A percentile compares a stretch with the other conserved stretches of the same genome.
Evolutionary conservation across 2,888 invertebrate species (phyloP).

Genomic region (Pyrgus malvae): DNA sequence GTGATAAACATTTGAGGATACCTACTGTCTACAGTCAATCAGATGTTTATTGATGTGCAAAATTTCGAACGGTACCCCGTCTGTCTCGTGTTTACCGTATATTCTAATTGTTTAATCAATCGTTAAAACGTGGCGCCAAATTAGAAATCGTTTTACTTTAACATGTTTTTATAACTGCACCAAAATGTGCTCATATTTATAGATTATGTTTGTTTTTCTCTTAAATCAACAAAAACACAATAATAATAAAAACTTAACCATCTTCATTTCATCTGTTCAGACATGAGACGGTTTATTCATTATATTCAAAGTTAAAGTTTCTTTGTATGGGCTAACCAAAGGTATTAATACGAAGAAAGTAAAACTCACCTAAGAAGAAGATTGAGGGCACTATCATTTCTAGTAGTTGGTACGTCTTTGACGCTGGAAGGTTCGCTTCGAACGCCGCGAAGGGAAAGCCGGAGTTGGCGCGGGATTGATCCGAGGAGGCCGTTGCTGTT

Average conservation of each 20-base stretch:
- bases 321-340: too few relatives aligned
- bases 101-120: slow-evolving; percentile 14
- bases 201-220: too few relatives aligned
- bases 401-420: slow-evolving; percentile 72
- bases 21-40: too few relatives aligned
- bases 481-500: slow-evolving; percentile 79
- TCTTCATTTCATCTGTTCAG: too few relatives aligned
- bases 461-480: slow-evolving; percentile 76
- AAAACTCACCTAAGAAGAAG: slow-evolving; percentile 73
- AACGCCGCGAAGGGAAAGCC: slow-evolving; percentile 75
- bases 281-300: too few relatives aligned
- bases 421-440: slow-evolving; percentile 77
- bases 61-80: slow-evolving; percentile 11
- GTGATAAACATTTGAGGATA: slow-evolving; percentile 2
- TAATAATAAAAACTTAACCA: too few relatives aligned
- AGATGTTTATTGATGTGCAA: neutral
- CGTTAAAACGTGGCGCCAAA: neutral
- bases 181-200: too few relatives aligned
- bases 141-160: neutral
- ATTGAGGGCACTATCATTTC: slow-evolving; percentile 76
- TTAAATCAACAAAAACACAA: too few relatives aligned
- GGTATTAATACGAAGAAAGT: too few relatives aligned
- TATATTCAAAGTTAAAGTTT: too few relatives aligned
- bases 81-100: slow-evolving; percentile 1
- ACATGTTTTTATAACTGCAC: too few relatives aligned